phyloP scores from a whole-genome alignment of 2,888 invertebrate genomes.

The Cecidostiba fungosa region DNA sequence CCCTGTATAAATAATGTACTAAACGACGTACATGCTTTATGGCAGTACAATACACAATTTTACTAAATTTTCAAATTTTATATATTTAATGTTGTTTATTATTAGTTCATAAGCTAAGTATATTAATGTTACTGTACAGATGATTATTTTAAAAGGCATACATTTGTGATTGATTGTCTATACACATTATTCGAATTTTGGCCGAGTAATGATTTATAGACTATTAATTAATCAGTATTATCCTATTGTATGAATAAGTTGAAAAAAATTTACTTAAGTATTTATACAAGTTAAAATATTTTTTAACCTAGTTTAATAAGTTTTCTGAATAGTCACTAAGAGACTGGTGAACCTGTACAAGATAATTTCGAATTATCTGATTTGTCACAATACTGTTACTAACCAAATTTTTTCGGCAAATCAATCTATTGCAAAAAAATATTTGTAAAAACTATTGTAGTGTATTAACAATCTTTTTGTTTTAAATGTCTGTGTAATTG shows the following conservation, averaged over 20 bases:
- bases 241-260: neutral
- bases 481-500: neutral
- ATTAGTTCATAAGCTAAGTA: neutral
- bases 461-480: neutral
- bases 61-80: neutral
- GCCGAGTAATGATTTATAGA: conserved; percentile 1
- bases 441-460: neutral
- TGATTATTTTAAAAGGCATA: neutral
- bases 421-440: neutral
- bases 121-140: neutral
- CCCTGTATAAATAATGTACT: conserved; percentile 26
- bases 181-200: conserved; percentile 11
- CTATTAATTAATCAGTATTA: neutral
- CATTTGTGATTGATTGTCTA: conserved; percentile 10
- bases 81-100: too few relatives aligned
- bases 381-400: neutral
- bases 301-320: neutral
- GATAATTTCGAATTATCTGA: neutral
- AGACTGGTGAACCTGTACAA: neutral
- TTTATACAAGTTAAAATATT: neutral
- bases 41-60: neutral
- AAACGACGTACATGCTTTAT: conserved; percentile 36
- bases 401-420: neutral
- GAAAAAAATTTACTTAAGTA: neutral
- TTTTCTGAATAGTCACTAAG: too few relatives aligned